Base-by-base conservation (phyloP, 1,140 invertebrate genomes). In the Chrysomallon squamiferum region DNA sequence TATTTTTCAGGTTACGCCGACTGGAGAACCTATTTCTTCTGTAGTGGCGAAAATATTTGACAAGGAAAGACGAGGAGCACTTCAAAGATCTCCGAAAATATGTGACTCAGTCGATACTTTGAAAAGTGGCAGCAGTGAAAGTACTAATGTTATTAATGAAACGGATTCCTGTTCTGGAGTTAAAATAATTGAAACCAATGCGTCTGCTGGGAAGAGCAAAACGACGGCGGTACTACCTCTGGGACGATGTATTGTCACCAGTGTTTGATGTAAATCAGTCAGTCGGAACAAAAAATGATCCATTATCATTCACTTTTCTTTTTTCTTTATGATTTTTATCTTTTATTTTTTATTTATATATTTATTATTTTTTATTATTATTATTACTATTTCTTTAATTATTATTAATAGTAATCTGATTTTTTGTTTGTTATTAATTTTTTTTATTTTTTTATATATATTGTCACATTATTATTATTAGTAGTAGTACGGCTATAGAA, bases 11-110 rank as follows among this genome's bases (percentile, higher is more conserved):
- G 25, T 54, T 3, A 27, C 50, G n/a, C 50, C 50, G 4, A 27
- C 50, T 4, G 50, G 50, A 54, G 50, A 54, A 29, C 50, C n/a
- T 27, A 54, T 54, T 27, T 54, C 50, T 27, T 54, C 50, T 15
- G 50, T 54, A 1, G 50, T 54, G 50, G 50, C 50, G 15, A 54
- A 54, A 22, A 54, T 54, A 29, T 54, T 54, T 54, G 50, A 54
- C 25, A 27, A 15, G n/a, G 50, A 54, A 30, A 54, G 50, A 54
- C 50, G 50, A 27, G 50, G 25, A 11, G 50, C 18, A 27, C 50
- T 54, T 54, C n/a, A 25, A 0, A 27, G 15, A 11, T 27, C 50
- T n/a, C n/a, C n/a, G n/a, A n/a, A n/a, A n/a, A n/a, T n/a, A 54
- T 15, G 15, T 25, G 25, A 20, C 18, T 15, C n/a, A 25, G 22